A percentile compares a stretch with the other conserved stretches of the same genome.
Conservation (phyloP, 1,140 invertebrate species). For the Calephelis nemesis region DNA sequence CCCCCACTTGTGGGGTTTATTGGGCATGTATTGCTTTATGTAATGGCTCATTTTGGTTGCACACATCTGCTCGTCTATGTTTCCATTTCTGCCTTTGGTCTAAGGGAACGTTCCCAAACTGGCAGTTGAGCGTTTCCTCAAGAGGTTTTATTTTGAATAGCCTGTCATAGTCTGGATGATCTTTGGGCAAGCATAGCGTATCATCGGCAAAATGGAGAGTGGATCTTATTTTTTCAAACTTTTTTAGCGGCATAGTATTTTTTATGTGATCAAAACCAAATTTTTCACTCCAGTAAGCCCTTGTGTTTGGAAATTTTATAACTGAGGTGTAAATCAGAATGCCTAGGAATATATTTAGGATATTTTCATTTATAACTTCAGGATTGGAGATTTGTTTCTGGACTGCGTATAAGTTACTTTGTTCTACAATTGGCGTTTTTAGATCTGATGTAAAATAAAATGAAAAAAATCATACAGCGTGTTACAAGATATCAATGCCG, state of each 20-base stretch:
- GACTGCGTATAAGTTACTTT: slow-evolving; percentile 34
- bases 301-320: slow-evolving; percentile 47
- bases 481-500: slow-evolving; percentile 30
- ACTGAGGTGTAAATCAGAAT: slow-evolving; percentile 54
- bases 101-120: slow-evolving; percentile 39
- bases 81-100: slow-evolving; percentile 47
- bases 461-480: slow-evolving; percentile 34
- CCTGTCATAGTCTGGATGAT: slow-evolving; percentile 34
- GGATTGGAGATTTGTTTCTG: slow-evolving; percentile 39
- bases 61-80: slow-evolving; percentile 42
- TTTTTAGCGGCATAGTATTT: slow-evolving; percentile 53
- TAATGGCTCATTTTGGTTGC: slow-evolving; percentile 55
- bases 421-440: slow-evolving; percentile 35
- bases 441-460: slow-evolving; percentile 40
- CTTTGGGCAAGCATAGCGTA: slow-evolving; percentile 32
- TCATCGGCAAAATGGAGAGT: slow-evolving; percentile 35
- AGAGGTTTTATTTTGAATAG: slow-evolving; percentile 34
- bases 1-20: slow-evolving; percentile 64
- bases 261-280: slow-evolving; percentile 47
- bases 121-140: slow-evolving; percentile 42
- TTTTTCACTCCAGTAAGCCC: slow-evolving; percentile 45
- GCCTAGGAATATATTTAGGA: slow-evolving; percentile 37
- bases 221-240: slow-evolving; percentile 56
- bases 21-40: slow-evolving; percentile 65
- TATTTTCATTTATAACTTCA: slow-evolving; percentile 33